These are phyloP conservation scores for Xenopus laevis DNA, from an alignment of 2,113 vertebrate species.

Conservation along the genomic window DNA sequence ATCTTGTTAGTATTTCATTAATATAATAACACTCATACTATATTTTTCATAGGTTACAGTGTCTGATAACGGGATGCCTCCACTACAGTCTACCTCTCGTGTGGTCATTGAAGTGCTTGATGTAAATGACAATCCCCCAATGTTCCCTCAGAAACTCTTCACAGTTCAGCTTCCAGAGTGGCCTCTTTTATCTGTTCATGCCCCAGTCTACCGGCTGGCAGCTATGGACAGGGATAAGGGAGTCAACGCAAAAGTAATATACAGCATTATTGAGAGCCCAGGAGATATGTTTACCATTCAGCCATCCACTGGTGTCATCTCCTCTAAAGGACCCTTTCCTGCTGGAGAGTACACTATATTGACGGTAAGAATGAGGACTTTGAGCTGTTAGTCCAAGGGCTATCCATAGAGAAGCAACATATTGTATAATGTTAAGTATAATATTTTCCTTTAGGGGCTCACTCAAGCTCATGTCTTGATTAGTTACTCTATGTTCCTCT, in stretches of 20 bases:
- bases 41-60: constrained; percentile 77
- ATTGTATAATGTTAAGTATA: too few species aligned
- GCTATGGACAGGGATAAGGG: constrained; percentile 83
- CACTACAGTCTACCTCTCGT: constrained; percentile 79
- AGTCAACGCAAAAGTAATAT: constrained; percentile 76
- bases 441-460: too few species aligned
- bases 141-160: constrained; percentile 86
- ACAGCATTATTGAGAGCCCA: constrained; percentile 74
- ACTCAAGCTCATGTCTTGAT: too few species aligned
- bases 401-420: too few species aligned
- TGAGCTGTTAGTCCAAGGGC: too few species aligned
- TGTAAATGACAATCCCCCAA: constrained; percentile 83
- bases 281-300: constrained; percentile 72
- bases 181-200: constrained; percentile 8
- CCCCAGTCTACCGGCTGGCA: constrained; percentile 78
- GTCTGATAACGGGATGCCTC: constrained; percentile 79
- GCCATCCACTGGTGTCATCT: constrained; percentile 71
- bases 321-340: constrained; percentile 71
- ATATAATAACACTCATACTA: not conserved
- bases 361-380: constrained; percentile 66
- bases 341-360: constrained; percentile 86
- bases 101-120: constrained; percentile 82
- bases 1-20: too few species aligned
- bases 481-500: too few species aligned
- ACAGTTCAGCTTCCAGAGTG: constrained; percentile 77